Evolutionary conservation across 2,888 invertebrate genomes (phyloP).

Genomic region (Diarsia mendica): DNA sequence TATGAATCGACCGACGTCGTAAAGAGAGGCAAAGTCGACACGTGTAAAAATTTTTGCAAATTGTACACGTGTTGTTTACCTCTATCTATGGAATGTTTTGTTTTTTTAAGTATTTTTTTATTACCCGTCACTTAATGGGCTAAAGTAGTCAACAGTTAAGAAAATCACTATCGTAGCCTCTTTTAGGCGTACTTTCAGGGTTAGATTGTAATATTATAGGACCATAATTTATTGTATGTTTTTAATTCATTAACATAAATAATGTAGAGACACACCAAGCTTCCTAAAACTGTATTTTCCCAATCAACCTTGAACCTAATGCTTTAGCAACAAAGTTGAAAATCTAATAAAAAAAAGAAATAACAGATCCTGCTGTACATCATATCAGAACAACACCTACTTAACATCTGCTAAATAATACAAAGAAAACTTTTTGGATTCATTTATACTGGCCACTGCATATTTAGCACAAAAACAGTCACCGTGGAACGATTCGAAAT

Average conservation of each 20-base stretch:
- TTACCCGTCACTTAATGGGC: no score
- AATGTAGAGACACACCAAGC: no score
- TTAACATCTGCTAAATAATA: slow-evolving; percentile 79
- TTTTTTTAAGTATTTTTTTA: neutral
- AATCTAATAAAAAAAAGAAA: neutral
- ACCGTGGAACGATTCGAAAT: slow-evolving; percentile 77
- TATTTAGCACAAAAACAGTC: slow-evolving; percentile 83
- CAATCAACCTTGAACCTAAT: no score
- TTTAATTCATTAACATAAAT: neutral
- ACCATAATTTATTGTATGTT: neutral
- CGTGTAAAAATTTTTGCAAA: slow-evolving; percentile 21
- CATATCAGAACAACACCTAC: slow-evolving; percentile 50
- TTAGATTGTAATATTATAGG: no score
- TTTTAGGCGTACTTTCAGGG: no score
- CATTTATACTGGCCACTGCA: slow-evolving; percentile 73
- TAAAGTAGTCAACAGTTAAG: no score
- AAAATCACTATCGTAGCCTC: no score
- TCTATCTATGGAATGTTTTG: neutral
- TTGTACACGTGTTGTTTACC: no score
- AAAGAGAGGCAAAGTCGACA: neutral
- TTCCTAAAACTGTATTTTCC: no score
- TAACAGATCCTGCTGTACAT: slow-evolving; percentile 58
- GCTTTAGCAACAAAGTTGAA: no score
- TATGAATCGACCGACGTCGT: neutral
- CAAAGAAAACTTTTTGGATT: slow-evolving; percentile 68